Conservation (phyloP, 2,113 vertebrate genomes). For the Lepus europaeus region DNA sequence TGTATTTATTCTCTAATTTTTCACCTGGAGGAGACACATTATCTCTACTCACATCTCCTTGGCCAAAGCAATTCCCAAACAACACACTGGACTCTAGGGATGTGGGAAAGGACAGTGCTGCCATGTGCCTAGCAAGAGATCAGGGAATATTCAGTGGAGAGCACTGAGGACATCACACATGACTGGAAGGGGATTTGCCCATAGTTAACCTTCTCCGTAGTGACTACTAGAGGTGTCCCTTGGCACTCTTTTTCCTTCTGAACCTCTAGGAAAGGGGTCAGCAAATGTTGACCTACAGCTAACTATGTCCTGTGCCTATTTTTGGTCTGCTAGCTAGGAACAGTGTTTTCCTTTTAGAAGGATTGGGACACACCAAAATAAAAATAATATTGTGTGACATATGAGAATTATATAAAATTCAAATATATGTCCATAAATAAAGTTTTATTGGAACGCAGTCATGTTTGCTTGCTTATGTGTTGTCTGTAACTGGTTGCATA, state of each 20-base stretch:
- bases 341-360: conserved; percentile 37
- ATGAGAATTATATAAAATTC: conserved; percentile 27
- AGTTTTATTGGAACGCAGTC: conserved; percentile 17
- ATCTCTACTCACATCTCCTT: neutral
- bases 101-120: neutral
- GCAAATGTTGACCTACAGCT: neutral
- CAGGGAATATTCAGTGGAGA: neutral
- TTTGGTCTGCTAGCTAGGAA: conserved; percentile 12
- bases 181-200: neutral
- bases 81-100: neutral
- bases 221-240: neutral
- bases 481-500: neutral
- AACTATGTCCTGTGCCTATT: conserved; percentile 11
- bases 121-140: neutral
- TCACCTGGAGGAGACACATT: neutral
- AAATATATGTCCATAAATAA: conserved; percentile 8
- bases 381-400: conserved; percentile 38
- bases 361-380: neutral
- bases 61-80: neutral
- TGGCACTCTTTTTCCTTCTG: neutral
- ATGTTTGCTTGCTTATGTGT: neutral
- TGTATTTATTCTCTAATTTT: conserved; percentile 1
- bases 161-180: neutral
- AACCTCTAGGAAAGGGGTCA: neutral
- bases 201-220: neutral